Base-by-base conservation (phyloP, 2,113 vertebrate genomes). In the Mesoclemmys tuberculata region DNA sequence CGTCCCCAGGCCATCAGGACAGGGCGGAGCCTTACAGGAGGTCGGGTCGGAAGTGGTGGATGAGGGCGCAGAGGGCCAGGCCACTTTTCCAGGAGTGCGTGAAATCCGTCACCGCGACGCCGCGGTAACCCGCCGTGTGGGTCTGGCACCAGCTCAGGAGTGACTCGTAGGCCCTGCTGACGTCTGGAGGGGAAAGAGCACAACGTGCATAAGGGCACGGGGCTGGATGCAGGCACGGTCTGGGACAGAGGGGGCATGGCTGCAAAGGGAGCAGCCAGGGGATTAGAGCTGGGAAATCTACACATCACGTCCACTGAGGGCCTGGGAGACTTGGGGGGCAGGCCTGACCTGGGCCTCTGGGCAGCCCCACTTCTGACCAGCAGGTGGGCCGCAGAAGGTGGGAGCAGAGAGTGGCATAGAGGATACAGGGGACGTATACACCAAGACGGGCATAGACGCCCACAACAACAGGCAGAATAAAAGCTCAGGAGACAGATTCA, bases 91-190 rank as follows among this genome's bases (percentile, higher is more conserved):
- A 99, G 74, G 99, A 99, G 35, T 96, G 96, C 14, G 98, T 98
- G 52, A 99, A 97, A 96, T 99, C 88, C 1, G 96, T 98, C 11
- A 99, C 98, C 0, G 93, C 93, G 71, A 99, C 99, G 0, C 97
- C 97, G 0, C 93, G 81, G 80, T 99, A 99, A 5, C 98, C 98
- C 0, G 96, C 98, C 0, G 99, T 99, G 97, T 99, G 97, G 83
- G 98, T 98, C 98, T 99, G 99, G 97, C 99, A 99, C 99, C 99
- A 99, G 68, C 77, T 98, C 82, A 99, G 96, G 93, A 99, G 96
- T 64, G 99, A 98, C 27, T 98, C 98, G 13, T 96, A 98, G 68
- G 98, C 92, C 0, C 94, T 96, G 81, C 92, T 58, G 0, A 98
- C 97, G 84, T 98, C 98, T 95, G 84, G 84, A 85, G 83, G 41